phyloP scores from a whole-genome alignment of 2,113 vertebrate species.

The Columba livia region DNA sequence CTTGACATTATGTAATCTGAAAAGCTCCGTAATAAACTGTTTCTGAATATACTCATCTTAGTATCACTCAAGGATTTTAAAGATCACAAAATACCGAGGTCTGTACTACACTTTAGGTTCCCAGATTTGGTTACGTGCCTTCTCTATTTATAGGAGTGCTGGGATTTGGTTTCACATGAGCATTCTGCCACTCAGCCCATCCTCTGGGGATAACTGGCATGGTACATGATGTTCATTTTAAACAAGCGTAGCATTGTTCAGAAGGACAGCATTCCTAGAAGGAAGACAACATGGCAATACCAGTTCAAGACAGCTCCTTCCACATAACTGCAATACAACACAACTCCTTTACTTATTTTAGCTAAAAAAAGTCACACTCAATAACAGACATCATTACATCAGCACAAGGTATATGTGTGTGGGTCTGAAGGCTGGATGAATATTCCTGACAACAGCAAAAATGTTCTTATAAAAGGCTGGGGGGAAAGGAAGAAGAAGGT shows the following conservation, averaged over 20 bases:
- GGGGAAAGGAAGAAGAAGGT: background rate
- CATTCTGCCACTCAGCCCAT: background rate
- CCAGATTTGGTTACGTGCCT: background rate
- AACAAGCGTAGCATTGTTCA: background rate
- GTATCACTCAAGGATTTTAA: background rate
- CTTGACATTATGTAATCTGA: fast-evolving
- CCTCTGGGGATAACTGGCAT: background rate
- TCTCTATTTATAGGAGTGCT: background rate
- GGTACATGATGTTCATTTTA: background rate
- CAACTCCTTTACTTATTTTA: background rate
- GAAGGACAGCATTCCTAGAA: background rate
- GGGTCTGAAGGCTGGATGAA: background rate
- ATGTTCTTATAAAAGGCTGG: background rate
- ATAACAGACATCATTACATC: background rate
- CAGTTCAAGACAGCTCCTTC: background rate
- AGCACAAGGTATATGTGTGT: background rate
- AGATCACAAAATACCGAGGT: background rate
- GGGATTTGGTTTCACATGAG: background rate
- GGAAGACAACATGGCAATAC: background rate
- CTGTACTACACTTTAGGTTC: background rate
- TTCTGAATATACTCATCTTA: background rate
- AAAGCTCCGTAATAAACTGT: background rate
- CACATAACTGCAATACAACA: background rate
- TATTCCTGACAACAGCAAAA: background rate
- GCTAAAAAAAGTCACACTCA: background rate